These are phyloP conservation scores for Drosophila nannoptera DNA, from an alignment of 1,140 invertebrate genomes.

Conservation along the genomic window DNA sequence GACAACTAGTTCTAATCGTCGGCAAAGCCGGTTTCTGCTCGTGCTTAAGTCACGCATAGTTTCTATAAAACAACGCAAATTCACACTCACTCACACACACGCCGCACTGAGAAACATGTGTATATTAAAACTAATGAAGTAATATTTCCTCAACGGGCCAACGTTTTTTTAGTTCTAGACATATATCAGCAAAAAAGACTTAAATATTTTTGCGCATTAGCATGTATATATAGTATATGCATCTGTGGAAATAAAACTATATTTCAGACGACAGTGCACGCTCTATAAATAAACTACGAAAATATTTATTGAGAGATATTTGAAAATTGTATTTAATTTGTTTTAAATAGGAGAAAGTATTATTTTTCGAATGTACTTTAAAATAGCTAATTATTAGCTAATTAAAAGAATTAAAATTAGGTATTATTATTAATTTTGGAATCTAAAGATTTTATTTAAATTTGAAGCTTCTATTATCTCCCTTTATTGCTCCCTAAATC, in stretches of 20 bases:
- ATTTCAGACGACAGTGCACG: neutral
- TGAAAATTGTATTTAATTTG: neutral
- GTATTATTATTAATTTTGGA: neutral
- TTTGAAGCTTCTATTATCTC: no score
- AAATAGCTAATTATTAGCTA: neutral
- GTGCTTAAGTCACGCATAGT: slow-evolving; percentile 13
- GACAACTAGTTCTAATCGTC: slow-evolving; percentile 24
- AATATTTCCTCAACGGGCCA: slow-evolving; percentile 6
- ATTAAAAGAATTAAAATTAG: neutral
- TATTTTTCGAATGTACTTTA: neutral
- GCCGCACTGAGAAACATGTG: neutral
- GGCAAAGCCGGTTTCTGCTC: slow-evolving; percentile 28
- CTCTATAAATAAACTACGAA: neutral
- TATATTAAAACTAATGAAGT: slow-evolving; percentile 6
- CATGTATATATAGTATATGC: neutral
- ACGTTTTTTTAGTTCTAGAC: neutral
- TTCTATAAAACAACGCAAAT: slow-evolving; percentile 20
- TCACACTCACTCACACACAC: neutral
- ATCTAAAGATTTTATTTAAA: neutral
- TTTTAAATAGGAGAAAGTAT: neutral
- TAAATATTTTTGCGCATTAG: neutral
- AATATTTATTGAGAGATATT: neutral
- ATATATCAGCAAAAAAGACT: neutral
- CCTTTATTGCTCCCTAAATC: neutral
- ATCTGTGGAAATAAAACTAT: neutral